phyloP scores from a whole-genome alignment of 1,140 invertebrate species.

The Apolygus lucorum region DNA sequence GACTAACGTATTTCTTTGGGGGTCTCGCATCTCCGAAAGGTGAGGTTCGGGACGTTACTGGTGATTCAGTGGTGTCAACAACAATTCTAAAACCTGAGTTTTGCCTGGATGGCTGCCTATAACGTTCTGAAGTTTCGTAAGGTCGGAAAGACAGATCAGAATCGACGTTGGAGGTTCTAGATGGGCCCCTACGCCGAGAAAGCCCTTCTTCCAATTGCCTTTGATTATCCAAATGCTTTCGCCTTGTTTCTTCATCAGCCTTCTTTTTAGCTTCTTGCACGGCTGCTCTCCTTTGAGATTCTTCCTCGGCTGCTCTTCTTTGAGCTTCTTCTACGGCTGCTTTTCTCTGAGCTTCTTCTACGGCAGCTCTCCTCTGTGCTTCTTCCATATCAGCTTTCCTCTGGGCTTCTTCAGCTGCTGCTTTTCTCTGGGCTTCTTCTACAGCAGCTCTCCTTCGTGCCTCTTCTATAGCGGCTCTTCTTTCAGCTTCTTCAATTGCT shows the following conservation, averaged over 20 bases:
- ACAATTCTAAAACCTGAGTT: not conserved
- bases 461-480: constrained; percentile 13
- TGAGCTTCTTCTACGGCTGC: constrained; percentile 6
- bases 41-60: not conserved
- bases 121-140: not conserved
- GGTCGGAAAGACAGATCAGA: not conserved
- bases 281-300: constrained; percentile 6
- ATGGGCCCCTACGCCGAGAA: not conserved
- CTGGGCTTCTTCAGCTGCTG: constrained; percentile 1
- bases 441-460: not conserved
- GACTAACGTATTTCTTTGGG: constrained; percentile 18
- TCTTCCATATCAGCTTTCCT: constrained; percentile 6
- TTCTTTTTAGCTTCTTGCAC: not conserved
- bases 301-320: constrained; percentile 1
- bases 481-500: not conserved
- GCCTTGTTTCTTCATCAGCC: constrained; percentile 4
- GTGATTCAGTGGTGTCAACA: not conserved
- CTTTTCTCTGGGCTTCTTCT: constrained; percentile 3
- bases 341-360: constrained; percentile 7
- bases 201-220: not conserved
- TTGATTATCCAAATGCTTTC: not conserved
- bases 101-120: not conserved
- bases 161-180: not conserved
- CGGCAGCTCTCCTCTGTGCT: not conserved
- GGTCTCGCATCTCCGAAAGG: not conserved